Evolutionary conservation across 2,888 invertebrate species (phyloP), one percentile per base, ranked within the genome.

Genomic region (Lymantria dispar): DNA sequence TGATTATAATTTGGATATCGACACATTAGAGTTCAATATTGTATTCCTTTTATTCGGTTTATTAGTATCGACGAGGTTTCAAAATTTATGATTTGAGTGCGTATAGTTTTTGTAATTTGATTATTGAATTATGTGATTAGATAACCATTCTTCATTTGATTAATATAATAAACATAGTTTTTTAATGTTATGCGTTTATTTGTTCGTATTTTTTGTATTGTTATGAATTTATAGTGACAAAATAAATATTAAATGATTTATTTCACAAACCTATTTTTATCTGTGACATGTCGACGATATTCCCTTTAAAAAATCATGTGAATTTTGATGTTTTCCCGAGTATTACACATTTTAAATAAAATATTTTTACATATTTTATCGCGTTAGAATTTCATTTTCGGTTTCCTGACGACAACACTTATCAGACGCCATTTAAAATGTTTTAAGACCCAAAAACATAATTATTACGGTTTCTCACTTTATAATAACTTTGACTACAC

Each of bases 141-240:
- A 37, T 10, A 46, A 38, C n/a, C 30, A 42, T 9, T 29, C 8
- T 50, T 38, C 41, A 38, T 42, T 46, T 45, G 42, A 45, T n/a
- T 31, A 2, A 3, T 22, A 33, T 7, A 33, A 33, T 10, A 8
- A 33, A 10, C 22, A 22, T 33, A 37, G 13, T 31, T 37, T 8
- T 43, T 47, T 37, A 41, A 29, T 36, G 40, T 45, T 33, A 45
- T 33, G 22, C 13, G 33, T 7, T 36, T 10, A 7, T 33, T 33
- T 33, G 3, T 33, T 5, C 8, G 10, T 33, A 10, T 33, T 7
- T 7, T 33, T 7, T 7, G 5, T 33, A 33, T 33, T 33, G 8
- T 33, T 3, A 10, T 33, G 1, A 33, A 33, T 33, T 1, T 8
- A 8, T 10, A 74, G 74, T 74, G 73, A 75, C 73, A 74, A 75